These are phyloP conservation scores for Spongia lamella DNA, from an alignment of 37 sponge, comb jelly and placozoan species.

Conservation along the genomic window DNA sequence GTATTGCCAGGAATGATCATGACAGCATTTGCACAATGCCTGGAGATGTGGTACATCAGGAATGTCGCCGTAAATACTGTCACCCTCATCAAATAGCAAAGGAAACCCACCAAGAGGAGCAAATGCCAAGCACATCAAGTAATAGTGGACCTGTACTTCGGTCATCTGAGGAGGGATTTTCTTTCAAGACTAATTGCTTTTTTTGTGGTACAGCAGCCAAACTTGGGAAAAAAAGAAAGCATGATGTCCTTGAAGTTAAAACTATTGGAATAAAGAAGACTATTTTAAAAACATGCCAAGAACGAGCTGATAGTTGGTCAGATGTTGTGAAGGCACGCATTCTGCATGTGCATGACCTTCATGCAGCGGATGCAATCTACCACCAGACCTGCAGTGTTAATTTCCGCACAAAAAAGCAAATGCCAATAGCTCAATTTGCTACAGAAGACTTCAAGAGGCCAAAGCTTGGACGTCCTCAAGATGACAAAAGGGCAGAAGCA, in stretches of 20 bases:
- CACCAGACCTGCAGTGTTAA: slow-evolving; percentile 40
- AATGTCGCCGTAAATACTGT: slow-evolving; percentile 30
- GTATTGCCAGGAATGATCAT: slow-evolving; percentile 23
- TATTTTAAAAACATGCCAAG: slow-evolving; percentile 27
- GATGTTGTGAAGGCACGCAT: slow-evolving; percentile 41
- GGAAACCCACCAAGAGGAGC: slow-evolving; percentile 20
- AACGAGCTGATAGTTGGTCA: slow-evolving; percentile 44
- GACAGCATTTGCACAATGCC: slow-evolving; percentile 23
- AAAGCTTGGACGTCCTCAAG: slow-evolving; percentile 37
- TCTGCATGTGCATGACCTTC: slow-evolving; percentile 54
- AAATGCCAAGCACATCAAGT: slow-evolving; percentile 8
- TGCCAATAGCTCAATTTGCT: slow-evolving; percentile 40
- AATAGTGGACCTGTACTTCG: slow-evolving; percentile 24
- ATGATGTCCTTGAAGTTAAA: slow-evolving; percentile 44
- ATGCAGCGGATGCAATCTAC: slow-evolving; percentile 48
- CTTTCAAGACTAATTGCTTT: slow-evolving; percentile 48
- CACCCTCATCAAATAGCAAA: slow-evolving; percentile 36
- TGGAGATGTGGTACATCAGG: slow-evolving; percentile 31
- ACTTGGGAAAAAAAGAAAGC: slow-evolving; percentile 33
- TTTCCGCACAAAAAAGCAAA: slow-evolving; percentile 43
- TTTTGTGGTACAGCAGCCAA: slow-evolving; percentile 39
- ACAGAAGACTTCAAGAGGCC: slow-evolving; percentile 29
- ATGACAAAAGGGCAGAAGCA: slow-evolving; percentile 39
- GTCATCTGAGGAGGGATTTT: slow-evolving; percentile 41
- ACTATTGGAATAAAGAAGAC: slow-evolving; percentile 38